Evolutionary conservation across 37 sponge, comb jelly and placozoan species (phyloP).

Genomic region (Ephydatia muelleri): DNA sequence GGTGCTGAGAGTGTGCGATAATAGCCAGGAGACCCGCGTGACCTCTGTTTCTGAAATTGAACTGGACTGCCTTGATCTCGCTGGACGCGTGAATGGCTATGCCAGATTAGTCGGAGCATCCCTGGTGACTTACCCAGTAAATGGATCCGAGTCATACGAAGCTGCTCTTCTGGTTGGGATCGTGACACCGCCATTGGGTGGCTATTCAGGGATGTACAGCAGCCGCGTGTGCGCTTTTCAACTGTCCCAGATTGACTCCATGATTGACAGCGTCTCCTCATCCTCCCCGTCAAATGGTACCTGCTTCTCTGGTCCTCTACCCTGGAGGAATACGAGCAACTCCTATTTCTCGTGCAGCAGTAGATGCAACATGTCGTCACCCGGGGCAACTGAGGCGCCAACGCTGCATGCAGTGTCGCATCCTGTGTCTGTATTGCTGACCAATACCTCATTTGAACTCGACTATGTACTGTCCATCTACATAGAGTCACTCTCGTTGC

Average conservation of each 20-base stretch:
- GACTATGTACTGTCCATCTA: neutral
- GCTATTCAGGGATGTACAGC: neutral
- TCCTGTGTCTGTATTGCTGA: neutral
- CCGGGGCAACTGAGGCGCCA: neutral
- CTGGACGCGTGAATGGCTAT: neutral
- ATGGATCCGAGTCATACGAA: neutral
- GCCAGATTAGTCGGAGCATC: neutral
- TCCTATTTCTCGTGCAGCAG: neutral
- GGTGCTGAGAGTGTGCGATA: conserved; percentile 5
- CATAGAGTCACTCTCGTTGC: neutral
- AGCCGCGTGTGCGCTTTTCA: neutral
- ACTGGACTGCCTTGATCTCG: neutral
- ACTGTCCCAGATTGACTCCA: conserved; percentile 9
- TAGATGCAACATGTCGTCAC: neutral
- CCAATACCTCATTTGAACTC: neutral
- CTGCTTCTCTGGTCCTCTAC: neutral
- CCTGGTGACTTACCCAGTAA: neutral
- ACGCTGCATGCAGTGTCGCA: neutral
- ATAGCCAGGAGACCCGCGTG: neutral
- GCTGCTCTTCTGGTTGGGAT: neutral
- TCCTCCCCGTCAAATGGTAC: neutral
- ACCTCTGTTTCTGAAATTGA: neutral
- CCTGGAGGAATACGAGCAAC: neutral
- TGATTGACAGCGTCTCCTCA: neutral
- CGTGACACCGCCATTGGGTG: neutral